These are phyloP conservation scores for Trichechus manatus DNA, from an alignment of 2,113 vertebrate species.

Conservation along the genomic window DNA sequence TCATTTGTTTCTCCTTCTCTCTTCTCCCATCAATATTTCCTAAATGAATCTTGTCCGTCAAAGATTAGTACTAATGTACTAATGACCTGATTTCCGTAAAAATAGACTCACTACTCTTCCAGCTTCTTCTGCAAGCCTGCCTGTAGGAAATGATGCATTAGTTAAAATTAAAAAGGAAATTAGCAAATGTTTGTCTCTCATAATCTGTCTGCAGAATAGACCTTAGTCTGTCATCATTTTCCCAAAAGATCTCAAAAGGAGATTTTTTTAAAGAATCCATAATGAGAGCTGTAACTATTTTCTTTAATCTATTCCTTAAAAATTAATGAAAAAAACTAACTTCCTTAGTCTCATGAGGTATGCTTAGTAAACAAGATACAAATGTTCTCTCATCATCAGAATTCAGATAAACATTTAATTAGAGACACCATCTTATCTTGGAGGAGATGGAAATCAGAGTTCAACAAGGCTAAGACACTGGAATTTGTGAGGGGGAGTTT, in stretches of 20 bases:
- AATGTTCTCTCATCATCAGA: not conserved
- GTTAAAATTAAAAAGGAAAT: constrained; percentile 66
- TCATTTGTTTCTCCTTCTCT: constrained; percentile 47
- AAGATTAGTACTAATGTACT: constrained; percentile 70
- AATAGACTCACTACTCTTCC: constrained; percentile 47
- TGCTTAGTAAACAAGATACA: constrained; percentile 15
- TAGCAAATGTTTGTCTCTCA: constrained; percentile 36
- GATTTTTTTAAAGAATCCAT: not conserved
- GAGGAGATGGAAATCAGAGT: not conserved
- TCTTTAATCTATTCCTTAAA: not conserved
- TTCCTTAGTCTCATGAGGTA: not conserved
- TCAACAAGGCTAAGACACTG: not conserved
- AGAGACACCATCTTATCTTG: not conserved
- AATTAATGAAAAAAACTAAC: not conserved
- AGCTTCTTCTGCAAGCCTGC: constrained; percentile 48
- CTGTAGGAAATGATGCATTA: constrained; percentile 66
- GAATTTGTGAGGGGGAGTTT: not conserved
- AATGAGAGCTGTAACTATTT: constrained; percentile 8
- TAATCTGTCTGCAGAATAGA: not conserved
- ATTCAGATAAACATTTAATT: not conserved
- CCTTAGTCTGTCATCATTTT: constrained; percentile 51
- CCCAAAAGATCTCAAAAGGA: not conserved
- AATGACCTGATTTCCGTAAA: constrained; percentile 74
- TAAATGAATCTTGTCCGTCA: constrained; percentile 65
- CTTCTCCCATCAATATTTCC: constrained; percentile 6